Evolutionary conservation across 2,797 vertebrate genomes (phyloP).

Genomic region (Chrosomus eos): DNA sequence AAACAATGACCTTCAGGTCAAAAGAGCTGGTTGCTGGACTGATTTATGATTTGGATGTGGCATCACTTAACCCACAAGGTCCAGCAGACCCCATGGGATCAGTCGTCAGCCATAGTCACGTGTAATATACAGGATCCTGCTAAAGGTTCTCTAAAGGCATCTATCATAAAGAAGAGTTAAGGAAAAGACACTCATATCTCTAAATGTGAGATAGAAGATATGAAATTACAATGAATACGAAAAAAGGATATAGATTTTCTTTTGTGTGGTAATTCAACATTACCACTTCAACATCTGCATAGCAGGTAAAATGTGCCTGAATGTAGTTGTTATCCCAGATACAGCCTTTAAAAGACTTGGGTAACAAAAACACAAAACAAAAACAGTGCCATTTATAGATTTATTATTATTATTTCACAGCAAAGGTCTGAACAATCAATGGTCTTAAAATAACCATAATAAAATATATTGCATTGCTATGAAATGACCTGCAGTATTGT

Average conservation of each 20-base stretch:
- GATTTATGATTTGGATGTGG: constrained; percentile 77
- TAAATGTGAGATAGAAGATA: not conserved
- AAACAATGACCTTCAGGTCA: constrained; percentile 77
- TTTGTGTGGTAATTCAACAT: not conserved
- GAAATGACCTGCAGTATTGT: not conserved
- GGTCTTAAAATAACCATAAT: not conserved
- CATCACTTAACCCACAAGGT: constrained; percentile 72
- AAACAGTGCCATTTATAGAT: not conserved
- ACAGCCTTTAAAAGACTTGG: not conserved
- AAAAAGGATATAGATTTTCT: not conserved
- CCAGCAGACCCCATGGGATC: constrained; percentile 53
- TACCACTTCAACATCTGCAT: not conserved
- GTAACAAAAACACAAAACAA: not conserved
- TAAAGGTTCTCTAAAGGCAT: constrained; percentile 26
- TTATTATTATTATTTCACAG: not conserved
- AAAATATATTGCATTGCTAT: not conserved
- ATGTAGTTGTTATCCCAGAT: not conserved
- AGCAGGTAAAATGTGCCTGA: not conserved
- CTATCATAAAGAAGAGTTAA: not conserved
- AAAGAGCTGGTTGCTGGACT: constrained; percentile 65
- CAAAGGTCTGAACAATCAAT: not conserved
- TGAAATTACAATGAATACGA: constrained; percentile 9
- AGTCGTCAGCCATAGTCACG: not conserved
- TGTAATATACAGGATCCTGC: not conserved
- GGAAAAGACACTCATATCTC: not conserved